These are phyloP conservation scores for Drosophila meridiana DNA, from an alignment of 2,888 invertebrate species.

Conservation along the genomic window DNA sequence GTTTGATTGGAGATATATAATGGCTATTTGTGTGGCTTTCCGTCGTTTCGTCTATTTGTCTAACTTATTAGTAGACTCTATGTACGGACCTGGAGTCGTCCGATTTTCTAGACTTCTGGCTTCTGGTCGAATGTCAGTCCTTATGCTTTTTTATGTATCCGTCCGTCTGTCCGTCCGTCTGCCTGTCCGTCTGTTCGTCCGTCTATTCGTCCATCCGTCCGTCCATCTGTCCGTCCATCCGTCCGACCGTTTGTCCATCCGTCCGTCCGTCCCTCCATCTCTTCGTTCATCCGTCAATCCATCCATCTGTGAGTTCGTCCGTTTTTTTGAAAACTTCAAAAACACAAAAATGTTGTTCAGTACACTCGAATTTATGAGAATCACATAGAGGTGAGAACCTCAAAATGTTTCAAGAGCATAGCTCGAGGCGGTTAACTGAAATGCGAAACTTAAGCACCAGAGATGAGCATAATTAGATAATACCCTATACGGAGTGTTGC, in stretches of 20 bases:
- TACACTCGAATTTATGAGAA: neutral
- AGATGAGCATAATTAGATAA: neutral
- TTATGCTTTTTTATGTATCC: neutral
- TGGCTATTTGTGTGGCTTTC: rapidly evolving
- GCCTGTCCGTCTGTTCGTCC: neutral
- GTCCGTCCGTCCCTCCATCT: neutral
- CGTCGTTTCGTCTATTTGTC: neutral
- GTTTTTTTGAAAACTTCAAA: too few relatives aligned
- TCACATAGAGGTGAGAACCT: neutral
- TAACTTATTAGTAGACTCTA: too few relatives aligned
- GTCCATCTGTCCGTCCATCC: rapidly evolving
- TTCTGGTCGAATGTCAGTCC: too few relatives aligned
- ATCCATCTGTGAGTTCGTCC: too few relatives aligned
- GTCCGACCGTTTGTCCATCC: neutral
- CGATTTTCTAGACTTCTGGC: too few relatives aligned
- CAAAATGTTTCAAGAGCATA: neutral
- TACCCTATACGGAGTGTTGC: neutral
- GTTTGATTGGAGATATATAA: neutral
- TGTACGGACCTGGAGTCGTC: too few relatives aligned
- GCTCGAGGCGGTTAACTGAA: neutral
- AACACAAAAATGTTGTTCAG: neutral
- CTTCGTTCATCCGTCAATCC: too few relatives aligned
- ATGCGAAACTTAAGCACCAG: neutral
- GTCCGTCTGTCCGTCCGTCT: neutral
- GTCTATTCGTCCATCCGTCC: neutral